Percentiles rank a stretch among this genome's conserved stretches.
These are phyloP conservation scores for Eustalomyia histrio DNA, from an alignment of 2,888 invertebrate genomes.

Conservation along the genomic window DNA sequence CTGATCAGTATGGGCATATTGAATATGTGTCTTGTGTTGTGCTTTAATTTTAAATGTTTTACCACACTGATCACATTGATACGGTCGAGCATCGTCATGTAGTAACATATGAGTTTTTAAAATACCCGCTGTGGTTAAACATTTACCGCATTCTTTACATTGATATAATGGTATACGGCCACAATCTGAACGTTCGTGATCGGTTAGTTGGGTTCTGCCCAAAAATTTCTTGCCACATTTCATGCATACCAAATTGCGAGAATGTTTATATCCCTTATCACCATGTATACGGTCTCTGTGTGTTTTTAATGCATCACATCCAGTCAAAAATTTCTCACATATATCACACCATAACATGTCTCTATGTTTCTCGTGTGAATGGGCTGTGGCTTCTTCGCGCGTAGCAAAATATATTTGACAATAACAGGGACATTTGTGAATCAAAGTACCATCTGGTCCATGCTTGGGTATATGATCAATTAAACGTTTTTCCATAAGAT, in stretches of 20 bases:
- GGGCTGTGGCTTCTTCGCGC: slow-evolving; percentile 78
- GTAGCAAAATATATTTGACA: slow-evolving; percentile 78
- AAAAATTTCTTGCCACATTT: slow-evolving; percentile 78
- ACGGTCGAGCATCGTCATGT: slow-evolving; percentile 78
- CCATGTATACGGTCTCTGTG: slow-evolving; percentile 76
- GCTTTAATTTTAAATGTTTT: slow-evolving; percentile 78
- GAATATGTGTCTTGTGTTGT: slow-evolving; percentile 77
- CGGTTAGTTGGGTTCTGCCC: slow-evolving; percentile 78
- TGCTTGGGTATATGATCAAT: slow-evolving; percentile 75
- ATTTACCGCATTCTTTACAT: slow-evolving; percentile 78
- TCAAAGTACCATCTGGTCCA: slow-evolving; percentile 75
- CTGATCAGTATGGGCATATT: slow-evolving; percentile 80
- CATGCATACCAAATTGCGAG: slow-evolving; percentile 75
- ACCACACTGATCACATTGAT: slow-evolving; percentile 76
- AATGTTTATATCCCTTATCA: slow-evolving; percentile 68
- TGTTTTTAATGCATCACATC: slow-evolving; percentile 78
- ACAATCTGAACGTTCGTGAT: slow-evolving; percentile 80
- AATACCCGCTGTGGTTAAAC: slow-evolving; percentile 79
- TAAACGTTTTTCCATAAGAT: slow-evolving; percentile 74
- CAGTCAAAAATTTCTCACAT: slow-evolving; percentile 80
- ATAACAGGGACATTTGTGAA: slow-evolving; percentile 79
- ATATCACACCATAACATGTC: slow-evolving; percentile 79
- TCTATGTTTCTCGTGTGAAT: slow-evolving; percentile 78
- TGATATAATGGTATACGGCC: slow-evolving; percentile 77
- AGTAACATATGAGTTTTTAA: slow-evolving; percentile 79